phyloP scores from a whole-genome alignment of 2,113 vertebrate species.

The Tetraodon nigroviridis region DNA sequence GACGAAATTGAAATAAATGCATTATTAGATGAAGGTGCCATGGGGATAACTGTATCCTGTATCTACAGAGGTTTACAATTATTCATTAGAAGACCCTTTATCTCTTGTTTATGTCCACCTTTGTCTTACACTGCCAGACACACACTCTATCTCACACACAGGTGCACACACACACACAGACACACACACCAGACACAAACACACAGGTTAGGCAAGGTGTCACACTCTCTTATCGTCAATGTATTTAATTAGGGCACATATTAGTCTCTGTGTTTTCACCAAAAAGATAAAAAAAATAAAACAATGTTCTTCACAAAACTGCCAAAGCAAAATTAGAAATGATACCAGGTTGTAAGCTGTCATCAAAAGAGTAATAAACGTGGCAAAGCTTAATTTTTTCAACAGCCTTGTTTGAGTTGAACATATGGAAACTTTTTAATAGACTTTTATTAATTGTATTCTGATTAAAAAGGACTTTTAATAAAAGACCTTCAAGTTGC shows the following conservation, averaged over 20 bases:
- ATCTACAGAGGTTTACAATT: no score
- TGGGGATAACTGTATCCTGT: no score
- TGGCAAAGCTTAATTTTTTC: not conserved
- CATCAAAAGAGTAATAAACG: conserved; percentile 4
- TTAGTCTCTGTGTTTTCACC: conserved; percentile 44
- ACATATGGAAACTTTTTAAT: not conserved
- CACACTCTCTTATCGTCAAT: conserved; percentile 46
- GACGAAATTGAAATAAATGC: no score
- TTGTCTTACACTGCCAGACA: no score
- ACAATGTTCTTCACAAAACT: conserved; percentile 32
- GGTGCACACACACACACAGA: not conserved
- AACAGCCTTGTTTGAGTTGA: not conserved
- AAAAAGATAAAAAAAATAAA: conserved; percentile 45
- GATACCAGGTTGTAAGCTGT: conserved; percentile 21
- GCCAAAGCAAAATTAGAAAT: conserved; percentile 18
- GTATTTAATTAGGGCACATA: conserved; percentile 53
- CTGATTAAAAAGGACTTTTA: not conserved
- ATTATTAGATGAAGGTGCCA: no score
- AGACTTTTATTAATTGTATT: not conserved
- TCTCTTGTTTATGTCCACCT: no score
- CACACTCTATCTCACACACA: not conserved
- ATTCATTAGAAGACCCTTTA: no score
- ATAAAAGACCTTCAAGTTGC: not conserved
- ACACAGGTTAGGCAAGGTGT: conserved; percentile 30
- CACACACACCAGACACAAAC: conserved; percentile 9